phyloP scores from a whole-genome alignment of 2,113 vertebrate species.

The Dromas ardeola region DNA sequence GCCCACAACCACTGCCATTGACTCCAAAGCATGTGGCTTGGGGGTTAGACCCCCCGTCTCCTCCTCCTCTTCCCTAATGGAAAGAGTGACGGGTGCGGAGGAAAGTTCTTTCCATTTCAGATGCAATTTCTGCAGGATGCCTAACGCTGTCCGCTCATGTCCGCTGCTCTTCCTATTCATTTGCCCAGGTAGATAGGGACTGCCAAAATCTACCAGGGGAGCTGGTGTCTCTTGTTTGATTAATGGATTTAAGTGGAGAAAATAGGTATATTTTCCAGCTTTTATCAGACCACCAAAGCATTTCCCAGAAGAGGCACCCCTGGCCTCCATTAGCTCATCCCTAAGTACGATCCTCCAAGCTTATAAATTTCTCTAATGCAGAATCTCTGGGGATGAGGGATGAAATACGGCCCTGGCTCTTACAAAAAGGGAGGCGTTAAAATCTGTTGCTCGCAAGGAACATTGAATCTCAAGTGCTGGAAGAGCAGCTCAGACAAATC shows the following conservation, averaged over 20 bases:
- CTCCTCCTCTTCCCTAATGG: background rate
- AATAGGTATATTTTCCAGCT: background rate
- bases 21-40: background rate
- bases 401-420: background rate
- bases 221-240: background rate
- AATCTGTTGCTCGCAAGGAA: background rate
- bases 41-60: background rate
- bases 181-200: background rate
- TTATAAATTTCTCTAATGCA: constrained; percentile 34
- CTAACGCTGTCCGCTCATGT: fast-evolving
- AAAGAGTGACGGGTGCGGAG: background rate
- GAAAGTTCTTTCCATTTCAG: background rate
- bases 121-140: background rate
- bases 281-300: constrained; percentile 32
- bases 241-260: background rate
- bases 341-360: background rate
- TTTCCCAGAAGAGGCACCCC: constrained; percentile 45
- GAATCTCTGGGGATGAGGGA: constrained; percentile 11
- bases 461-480: background rate
- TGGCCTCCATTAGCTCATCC: constrained; percentile 56
- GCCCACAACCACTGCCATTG: background rate
- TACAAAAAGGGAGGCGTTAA: background rate
- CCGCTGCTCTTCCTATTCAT: fast-evolving
- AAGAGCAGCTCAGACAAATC: background rate
- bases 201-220: background rate